Percentiles rank a stretch among this genome's conserved stretches.
phyloP scores from a whole-genome alignment of 2,113 vertebrate species.

The Tyto alba region DNA sequence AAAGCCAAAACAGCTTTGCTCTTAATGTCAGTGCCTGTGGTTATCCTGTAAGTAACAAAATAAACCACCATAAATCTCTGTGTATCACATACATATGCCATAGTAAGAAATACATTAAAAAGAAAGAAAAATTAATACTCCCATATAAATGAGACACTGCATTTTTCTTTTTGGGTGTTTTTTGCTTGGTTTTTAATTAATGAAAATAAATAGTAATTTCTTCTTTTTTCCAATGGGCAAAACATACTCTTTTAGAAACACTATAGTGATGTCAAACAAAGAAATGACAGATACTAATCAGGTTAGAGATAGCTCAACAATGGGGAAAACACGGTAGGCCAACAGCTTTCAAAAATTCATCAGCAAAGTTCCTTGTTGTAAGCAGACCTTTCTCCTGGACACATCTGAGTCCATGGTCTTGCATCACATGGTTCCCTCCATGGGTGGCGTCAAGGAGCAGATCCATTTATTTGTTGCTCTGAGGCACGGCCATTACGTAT shows the following conservation, averaged over 20 bases:
- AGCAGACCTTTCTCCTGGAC: not conserved
- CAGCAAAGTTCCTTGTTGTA: not conserved
- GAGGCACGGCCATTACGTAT: not conserved
- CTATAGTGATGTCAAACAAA: not conserved
- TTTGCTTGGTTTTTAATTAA: not conserved
- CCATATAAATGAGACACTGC: not conserved
- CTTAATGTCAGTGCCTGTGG: not conserved
- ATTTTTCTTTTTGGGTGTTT: not conserved
- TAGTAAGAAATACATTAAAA: not conserved
- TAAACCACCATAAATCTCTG: not conserved
- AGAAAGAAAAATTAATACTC: not conserved
- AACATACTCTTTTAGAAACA: not conserved
- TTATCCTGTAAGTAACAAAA: not conserved
- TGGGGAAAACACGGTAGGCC: not conserved
- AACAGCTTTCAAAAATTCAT: not conserved
- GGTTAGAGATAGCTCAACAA: not conserved
- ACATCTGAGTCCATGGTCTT: not conserved
- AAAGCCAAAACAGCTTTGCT: not conserved
- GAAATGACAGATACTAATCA: not conserved
- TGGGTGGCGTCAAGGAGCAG: not conserved
- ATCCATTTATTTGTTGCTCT: not conserved
- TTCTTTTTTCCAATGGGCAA: not conserved
- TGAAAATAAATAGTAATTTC: not conserved
- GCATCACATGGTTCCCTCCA: rapidly evolving
- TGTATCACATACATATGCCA: not conserved